Percentiles rank a stretch among this genome's conserved stretches.
phyloP scores from a whole-genome alignment of 2,797 vertebrate species.

The Artibeus lituratus region DNA sequence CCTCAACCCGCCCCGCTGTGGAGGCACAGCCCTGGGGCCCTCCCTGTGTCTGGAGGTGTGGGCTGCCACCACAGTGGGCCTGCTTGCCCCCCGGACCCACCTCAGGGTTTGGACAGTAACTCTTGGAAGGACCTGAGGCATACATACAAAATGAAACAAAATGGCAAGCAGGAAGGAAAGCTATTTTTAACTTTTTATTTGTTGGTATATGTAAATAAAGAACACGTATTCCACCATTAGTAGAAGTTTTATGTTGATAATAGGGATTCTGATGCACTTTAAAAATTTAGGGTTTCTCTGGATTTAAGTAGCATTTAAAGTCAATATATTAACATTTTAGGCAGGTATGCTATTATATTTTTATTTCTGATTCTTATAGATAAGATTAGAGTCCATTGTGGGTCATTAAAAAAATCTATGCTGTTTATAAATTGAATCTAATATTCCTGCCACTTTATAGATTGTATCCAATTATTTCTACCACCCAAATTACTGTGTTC shows the following conservation, averaged over 20 bases:
- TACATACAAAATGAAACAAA: neutral
- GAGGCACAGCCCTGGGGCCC: neutral
- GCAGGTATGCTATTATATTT: neutral
- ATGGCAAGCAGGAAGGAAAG: slow-evolving; percentile 4
- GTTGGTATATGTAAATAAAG: neutral
- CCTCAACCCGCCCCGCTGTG: neutral
- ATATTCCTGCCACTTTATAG: slow-evolving; percentile 2
- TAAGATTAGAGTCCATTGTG: neutral
- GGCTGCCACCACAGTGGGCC: neutral
- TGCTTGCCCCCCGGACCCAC: neutral
- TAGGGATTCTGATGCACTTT: slow-evolving; percentile 36
- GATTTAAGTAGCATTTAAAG: slow-evolving; percentile 18
- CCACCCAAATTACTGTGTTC: slow-evolving; percentile 29
- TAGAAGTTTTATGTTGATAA: slow-evolving; percentile 40
- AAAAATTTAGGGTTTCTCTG: slow-evolving; percentile 15
- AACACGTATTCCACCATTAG: neutral
- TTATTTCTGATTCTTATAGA: slow-evolving; percentile 39
- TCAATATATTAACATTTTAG: neutral
- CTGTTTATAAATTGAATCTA: slow-evolving; percentile 13
- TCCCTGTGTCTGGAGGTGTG: neutral
- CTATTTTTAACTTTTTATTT: slow-evolving; percentile 12
- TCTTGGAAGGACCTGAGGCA: neutral
- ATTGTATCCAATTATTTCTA: slow-evolving; percentile 18
- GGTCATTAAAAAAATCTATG: slow-evolving; percentile 21
- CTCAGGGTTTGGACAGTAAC: neutral